Conservation (phyloP, 92 coral and sea anemone species). For the Palythoa heliodiscus region DNA sequence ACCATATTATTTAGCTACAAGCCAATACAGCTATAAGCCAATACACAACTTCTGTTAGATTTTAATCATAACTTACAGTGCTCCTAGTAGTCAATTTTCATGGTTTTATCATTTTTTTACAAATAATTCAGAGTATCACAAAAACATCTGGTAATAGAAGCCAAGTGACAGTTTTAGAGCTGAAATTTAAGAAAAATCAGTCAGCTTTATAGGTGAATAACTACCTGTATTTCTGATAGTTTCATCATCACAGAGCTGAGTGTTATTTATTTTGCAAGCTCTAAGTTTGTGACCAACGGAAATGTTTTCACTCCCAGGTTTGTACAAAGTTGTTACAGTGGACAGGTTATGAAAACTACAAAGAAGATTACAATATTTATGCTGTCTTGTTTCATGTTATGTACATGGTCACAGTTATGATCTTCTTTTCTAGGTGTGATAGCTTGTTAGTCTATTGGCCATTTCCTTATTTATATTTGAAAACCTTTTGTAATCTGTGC, state of each 20-base stretch:
- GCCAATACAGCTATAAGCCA: neutral
- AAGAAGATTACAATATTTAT: too few species aligned
- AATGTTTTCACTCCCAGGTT: neutral
- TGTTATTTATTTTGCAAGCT: neutral
- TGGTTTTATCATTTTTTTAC: neutral
- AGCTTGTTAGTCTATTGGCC: too few species aligned
- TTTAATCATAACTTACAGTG: neutral
- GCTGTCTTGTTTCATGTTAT: too few species aligned
- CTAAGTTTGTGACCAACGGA: neutral
- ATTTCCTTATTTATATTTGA: too few species aligned
- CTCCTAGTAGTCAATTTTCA: neutral
- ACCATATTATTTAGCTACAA: neutral
- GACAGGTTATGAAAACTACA: too few species aligned
- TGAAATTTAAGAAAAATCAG: slow-evolving; percentile 9
- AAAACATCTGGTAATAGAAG: slow-evolving; percentile 7
- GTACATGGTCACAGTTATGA: too few species aligned
- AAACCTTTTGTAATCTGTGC: too few species aligned
- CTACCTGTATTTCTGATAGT: slow-evolving; percentile 6
- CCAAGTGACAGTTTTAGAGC: slow-evolving; percentile 8
- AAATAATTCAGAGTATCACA: neutral
- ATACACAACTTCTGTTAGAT: slow-evolving; percentile 17
- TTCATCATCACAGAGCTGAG: slow-evolving; percentile 3
- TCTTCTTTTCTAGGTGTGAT: too few species aligned
- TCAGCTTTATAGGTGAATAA: slow-evolving; percentile 15
- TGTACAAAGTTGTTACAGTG: neutral